Evolutionary conservation across 2,888 invertebrate genomes (phyloP), one percentile per base, ranked within the genome.

Genomic region (Bellardia bayeri): DNA sequence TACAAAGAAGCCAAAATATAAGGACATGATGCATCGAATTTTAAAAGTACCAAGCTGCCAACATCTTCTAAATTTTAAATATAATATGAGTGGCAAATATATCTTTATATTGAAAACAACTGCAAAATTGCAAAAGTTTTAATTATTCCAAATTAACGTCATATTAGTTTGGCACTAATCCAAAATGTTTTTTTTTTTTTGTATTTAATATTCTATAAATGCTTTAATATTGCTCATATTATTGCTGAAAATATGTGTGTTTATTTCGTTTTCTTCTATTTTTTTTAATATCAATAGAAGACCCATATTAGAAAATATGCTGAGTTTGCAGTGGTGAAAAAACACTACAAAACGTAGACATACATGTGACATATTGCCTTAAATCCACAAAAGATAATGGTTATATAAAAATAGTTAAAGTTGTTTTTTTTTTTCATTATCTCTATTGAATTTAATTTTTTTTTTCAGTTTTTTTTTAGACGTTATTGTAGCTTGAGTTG

Each of bases 341-440:
- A 68, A 6, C 3, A 56, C 23, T 23, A 13, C 68, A 69, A 23
- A 37, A 8, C 45, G 16, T 1, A 33, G 30, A 58, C 33, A 69
- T 61, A 61, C 61, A 69, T 63, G 42, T 80, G 74, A 74, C 74
- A 74, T 74, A 82, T 81, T 81, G 63, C 71, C 72, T 72, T 54
- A 56, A 54, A 81, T 72, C 23, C 63, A 63, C 42, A 54, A 64
- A 58, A 71, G 54, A 54, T 64, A 72, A 72, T 81, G 37, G 33
- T 56, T 42, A 42, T 33, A 71, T 40, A 40, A 71, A 71, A 69
- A 49, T 23, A n/a, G 51, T 66, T 56, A 30, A 58, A 56, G 7
- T 14, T 37, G 30, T 40, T 69, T 79, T 51, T 33, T 51, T 33
- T 58, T 16, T 42, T 11, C n/a, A n/a, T 13, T 33, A 4, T 14